Conservation (phyloP, 2,888 invertebrate species). For the Drosophila mercatorum region DNA sequence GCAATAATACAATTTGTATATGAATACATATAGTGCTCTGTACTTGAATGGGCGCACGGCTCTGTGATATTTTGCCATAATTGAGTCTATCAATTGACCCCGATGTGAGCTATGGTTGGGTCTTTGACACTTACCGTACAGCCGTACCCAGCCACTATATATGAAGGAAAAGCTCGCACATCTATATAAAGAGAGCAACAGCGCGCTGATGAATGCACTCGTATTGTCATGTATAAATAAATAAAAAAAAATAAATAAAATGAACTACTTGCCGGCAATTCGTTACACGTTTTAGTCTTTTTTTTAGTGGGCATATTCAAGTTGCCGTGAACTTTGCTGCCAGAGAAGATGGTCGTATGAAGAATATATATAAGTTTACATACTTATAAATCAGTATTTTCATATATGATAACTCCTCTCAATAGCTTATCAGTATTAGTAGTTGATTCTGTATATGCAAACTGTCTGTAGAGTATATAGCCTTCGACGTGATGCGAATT, state of each 20-base stretch:
- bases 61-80: conserved; percentile 71
- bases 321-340: not conserved
- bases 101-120: conserved; percentile 70
- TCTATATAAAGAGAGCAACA: conserved; percentile 39
- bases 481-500: not conserved
- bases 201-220: conserved; percentile 59
- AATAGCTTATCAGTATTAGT: no score
- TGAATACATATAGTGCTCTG: not conserved
- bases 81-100: conserved; percentile 81
- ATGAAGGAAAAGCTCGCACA: conserved; percentile 26
- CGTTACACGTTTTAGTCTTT: not conserved
- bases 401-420: no score
- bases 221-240: conserved; percentile 9
- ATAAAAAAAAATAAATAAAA: conserved; percentile 1
- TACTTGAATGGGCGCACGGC: conserved; percentile 25
- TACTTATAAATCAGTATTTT: no score
- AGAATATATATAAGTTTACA: no score
- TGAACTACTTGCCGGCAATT: conserved; percentile 39
- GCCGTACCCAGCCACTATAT: conserved; percentile 12
- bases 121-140: conserved; percentile 71
- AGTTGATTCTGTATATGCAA: no score
- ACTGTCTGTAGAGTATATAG: not conserved
- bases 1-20: conserved; percentile 30
- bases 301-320: not conserved
- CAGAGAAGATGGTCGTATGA: no score